Base-by-base conservation (phyloP, 2,113 vertebrate species). In the Atherinomorus stipes region DNA sequence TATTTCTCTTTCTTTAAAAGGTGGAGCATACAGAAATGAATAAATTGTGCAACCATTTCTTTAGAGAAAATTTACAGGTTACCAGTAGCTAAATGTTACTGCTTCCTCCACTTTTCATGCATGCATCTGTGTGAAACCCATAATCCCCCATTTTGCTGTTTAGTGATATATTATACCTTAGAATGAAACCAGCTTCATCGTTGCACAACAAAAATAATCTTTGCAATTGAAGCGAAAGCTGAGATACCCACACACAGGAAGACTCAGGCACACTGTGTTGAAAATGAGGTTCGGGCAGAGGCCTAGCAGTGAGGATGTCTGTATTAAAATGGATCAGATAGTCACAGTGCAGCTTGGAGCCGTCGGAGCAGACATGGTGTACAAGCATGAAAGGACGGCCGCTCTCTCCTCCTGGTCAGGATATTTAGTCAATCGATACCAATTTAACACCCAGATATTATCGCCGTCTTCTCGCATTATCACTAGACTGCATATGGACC, bases 391-490 rank as follows among this genome's bases (percentile, higher is more conserved):
- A 88, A 88, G 83, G 81, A 77, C 13, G 47, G 66, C 59, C 19
- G 74, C 85, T 74, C 84, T 85, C 85, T 84, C 78, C 89, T 84
- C 87, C 84, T 75, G 80, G 82, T 89, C 88, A 71, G 87, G 85
- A 88, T 89, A 87, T 92, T 91, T 88, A 91, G 87, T 86, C 81
- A 81, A 91, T 92, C 91, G 78, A 91, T 92, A 87, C 88, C 90
- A 92, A 89, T 92, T 91, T 91, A 90, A 86, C 85, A 82, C 64
- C 63, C 67, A 85, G 91, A 92, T 90, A 88, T 92, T 90, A 90
- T 93, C 90, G 16, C 64, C 21, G 15, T 74, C 84, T 72, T 65
- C 80, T 86, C 59, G 74, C 87, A 90, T 90, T 93, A 90, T 91
- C 83, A 8, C 77, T 38, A 67, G 74, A 11, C 88, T 89, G 76